Evolutionary conservation across 2,113 vertebrate genomes (phyloP), one percentile per base, ranked within the genome.

Genomic region (Ochotona curzoniae): DNA sequence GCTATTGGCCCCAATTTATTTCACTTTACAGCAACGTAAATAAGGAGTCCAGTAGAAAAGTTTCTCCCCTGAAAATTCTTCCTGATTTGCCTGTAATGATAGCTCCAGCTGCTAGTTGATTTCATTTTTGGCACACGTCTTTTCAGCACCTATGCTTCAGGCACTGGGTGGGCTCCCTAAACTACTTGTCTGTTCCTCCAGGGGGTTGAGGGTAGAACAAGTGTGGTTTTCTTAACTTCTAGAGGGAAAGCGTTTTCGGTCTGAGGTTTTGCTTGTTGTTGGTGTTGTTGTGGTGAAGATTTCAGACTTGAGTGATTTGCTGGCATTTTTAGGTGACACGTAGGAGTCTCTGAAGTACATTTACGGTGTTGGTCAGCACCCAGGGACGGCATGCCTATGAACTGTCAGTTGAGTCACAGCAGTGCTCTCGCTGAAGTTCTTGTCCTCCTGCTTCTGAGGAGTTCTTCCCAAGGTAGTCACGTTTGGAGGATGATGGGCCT

Each of bases 11-110:
- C 79, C 13, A n/a, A 0, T 13, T 78, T 89, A 25, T 26, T 96
- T 91, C n/a, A 64, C 12, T 78, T 60, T 32, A 28, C 18, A 70
- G 47, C 23, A 8, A 85, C 49, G 17, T 18, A n/a, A 30, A 69
- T 74, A 71, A 51, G 26, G 81, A 66, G 83, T 63, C 69, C 80
- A 47, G 49, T 67, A 86, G 80, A 87, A 83, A 38, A 15, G 30
- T 67, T 66, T 89, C 64, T 23, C 69, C 91, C 60, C 63, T 89
- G 92, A 80, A 30, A 38, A 78, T 78, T 87, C 79, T 95, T 89
- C n/a, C 67, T 61, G 35, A 69, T 80, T 80, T 49, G 18, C 54
- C 17, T 57, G 13, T 57, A 76, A 25, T 25, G 28, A 67, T 28
- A 49, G 87, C 75, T 92, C 87, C 32, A 90, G 49, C 35, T 49